Evolutionary conservation across 1,140 invertebrate genomes (phyloP).

Genomic region (Babylonia areolata): DNA sequence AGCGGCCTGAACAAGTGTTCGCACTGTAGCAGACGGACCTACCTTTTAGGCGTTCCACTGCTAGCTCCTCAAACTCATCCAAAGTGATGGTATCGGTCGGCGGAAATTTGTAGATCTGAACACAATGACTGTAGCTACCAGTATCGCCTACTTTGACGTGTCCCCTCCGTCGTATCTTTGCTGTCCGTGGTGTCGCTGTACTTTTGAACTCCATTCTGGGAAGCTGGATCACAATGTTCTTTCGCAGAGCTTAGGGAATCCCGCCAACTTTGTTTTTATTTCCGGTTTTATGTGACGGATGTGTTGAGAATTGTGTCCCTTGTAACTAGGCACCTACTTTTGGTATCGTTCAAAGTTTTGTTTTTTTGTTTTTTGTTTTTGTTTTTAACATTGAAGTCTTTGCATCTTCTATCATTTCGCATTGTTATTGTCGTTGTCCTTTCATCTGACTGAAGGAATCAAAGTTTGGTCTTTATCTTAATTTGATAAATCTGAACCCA

Average conservation of each 20-base stretch:
- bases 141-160: not conserved
- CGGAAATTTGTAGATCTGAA: slow-evolving; percentile 84
- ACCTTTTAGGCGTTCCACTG: slow-evolving; percentile 88
- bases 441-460: too few species aligned
- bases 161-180: not conserved
- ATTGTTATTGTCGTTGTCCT: too few species aligned
- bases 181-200: not conserved
- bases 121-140: not conserved
- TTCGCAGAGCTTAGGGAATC: slow-evolving; percentile 20
- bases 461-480: too few species aligned
- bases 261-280: slow-evolving; percentile 15
- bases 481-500: too few species aligned
- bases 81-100: slow-evolving; percentile 86
- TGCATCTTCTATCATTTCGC: too few species aligned
- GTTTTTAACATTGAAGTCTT: too few species aligned
- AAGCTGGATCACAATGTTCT: not conserved
- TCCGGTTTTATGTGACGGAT: not conserved
- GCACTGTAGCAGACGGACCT: too few species aligned
- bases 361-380: too few species aligned
- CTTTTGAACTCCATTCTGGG: slow-evolving; percentile 4
- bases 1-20: too few species aligned
- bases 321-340: not conserved
- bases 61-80: slow-evolving; percentile 91
- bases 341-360: not conserved
- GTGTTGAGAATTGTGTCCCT: not conserved